A percentile compares a stretch with the other conserved stretches of the same genome.
phyloP scores from a whole-genome alignment of 2,113 vertebrate species.

The Phasianus colchicus region DNA sequence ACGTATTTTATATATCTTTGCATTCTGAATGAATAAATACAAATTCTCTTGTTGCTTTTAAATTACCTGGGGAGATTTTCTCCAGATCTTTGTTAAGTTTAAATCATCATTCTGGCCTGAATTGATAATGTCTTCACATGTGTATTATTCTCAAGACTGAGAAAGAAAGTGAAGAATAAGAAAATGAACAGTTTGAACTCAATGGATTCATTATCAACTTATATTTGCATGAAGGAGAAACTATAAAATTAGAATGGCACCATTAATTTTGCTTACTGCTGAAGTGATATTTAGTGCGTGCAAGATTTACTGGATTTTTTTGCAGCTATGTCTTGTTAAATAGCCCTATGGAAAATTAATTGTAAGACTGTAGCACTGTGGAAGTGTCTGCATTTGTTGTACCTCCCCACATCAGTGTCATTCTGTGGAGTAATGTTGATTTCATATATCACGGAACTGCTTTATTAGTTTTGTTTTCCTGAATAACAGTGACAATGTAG shows the following conservation, averaged over 20 bases:
- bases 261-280: conserved; percentile 56
- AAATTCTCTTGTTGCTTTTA: background rate
- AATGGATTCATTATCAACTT: conserved; percentile 11
- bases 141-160: background rate
- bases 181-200: conserved; percentile 14
- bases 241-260: conserved; percentile 18
- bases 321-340: background rate
- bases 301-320: conserved; percentile 18
- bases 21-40: background rate
- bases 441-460: background rate
- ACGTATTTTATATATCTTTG: background rate
- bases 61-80: background rate
- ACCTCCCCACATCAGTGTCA: background rate
- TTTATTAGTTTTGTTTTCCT: background rate
- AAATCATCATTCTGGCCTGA: background rate
- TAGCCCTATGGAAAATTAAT: background rate
- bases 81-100: conserved; percentile 4
- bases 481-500: background rate
- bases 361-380: background rate
- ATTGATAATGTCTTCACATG: background rate
- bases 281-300: background rate
- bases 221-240: conserved; percentile 47
- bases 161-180: background rate
- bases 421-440: background rate
- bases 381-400: background rate